A percentile compares a stretch with the other conserved stretches of the same genome.
Conservation (phyloP, 2,797 vertebrate species). For the Mergus octosetaceus region DNA sequence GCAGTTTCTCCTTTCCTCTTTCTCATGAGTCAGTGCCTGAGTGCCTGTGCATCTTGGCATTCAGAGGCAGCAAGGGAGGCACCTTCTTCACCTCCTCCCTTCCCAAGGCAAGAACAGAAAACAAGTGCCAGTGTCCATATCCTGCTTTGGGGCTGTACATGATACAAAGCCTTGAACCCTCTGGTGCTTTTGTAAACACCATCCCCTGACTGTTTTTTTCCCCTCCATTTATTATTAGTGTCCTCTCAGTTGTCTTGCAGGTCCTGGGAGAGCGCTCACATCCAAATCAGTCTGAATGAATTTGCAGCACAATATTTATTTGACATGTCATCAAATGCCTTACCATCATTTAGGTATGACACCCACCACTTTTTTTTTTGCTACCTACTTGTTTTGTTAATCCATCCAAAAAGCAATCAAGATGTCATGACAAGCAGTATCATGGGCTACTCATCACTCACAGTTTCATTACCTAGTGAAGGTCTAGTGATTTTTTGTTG, state of each 20-base stretch:
- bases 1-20: not conserved
- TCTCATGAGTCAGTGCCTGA: not conserved
- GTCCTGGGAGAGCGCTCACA: not conserved
- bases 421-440: not conserved
- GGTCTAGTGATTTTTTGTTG: conserved; percentile 1
- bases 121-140: accelerated
- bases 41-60: not conserved
- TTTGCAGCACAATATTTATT: not conserved
- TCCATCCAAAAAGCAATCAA: conserved; percentile 21
- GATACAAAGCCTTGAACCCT: not conserved
- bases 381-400: not conserved
- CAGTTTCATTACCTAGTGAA: conserved; percentile 42
- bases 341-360: not conserved
- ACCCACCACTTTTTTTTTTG: not conserved
- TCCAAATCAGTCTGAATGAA: not conserved
- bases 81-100: not conserved
- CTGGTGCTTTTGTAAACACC: not conserved
- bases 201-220: not conserved
- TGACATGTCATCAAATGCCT: not conserved
- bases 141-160: not conserved
- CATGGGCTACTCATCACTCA: conserved; percentile 7
- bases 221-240: not conserved
- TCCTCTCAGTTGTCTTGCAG: not conserved
- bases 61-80: accelerated
- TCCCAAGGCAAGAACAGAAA: not conserved